A percentile compares a stretch with the other conserved stretches of the same genome.
Evolutionary conservation across 2,888 invertebrate genomes (phyloP).

Genomic region (Amorpha juglandis): DNA sequence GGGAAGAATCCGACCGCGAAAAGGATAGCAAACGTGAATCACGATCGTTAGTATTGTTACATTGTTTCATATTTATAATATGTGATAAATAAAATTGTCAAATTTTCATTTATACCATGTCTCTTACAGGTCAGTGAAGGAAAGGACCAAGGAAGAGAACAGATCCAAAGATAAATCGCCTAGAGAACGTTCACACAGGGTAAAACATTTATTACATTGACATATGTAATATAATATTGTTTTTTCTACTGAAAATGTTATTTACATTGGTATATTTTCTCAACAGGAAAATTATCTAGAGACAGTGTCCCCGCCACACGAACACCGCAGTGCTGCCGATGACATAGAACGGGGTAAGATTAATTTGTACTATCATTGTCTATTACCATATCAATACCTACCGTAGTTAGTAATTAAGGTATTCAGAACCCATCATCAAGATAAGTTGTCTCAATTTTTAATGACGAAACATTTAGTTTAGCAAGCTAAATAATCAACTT

Average conservation of each 20-base stretch:
- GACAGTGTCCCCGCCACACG: conserved; percentile 76
- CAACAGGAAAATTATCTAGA: conserved; percentile 81
- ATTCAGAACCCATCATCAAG: too few species aligned
- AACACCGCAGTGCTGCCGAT: conserved; percentile 81
- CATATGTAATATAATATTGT: conserved; percentile 38
- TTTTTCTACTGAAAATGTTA: not conserved
- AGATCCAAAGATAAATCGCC: conserved; percentile 84
- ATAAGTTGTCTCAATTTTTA: too few species aligned
- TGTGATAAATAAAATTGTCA: too few species aligned
- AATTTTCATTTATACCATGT: conserved; percentile 14
- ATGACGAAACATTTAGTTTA: too few species aligned
- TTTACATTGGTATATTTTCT: conserved; percentile 31
- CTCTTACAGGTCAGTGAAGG: conserved; percentile 77
- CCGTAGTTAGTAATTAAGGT: too few species aligned
- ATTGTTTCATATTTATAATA: not conserved
- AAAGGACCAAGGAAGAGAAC: conserved; percentile 86
- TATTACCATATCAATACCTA: not conserved
- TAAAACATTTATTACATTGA: conserved; percentile 49
- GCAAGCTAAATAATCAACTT: too few species aligned
- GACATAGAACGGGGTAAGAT: conserved; percentile 76
- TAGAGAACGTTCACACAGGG: conserved; percentile 74
- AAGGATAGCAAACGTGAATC: conserved; percentile 77
- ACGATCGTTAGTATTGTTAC: conserved; percentile 60
- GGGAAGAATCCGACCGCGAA: conserved; percentile 73
- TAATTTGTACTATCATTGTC: conserved; percentile 16